phyloP scores from a whole-genome alignment of 1,140 invertebrate species.

The Acromyrmex heyeri region DNA sequence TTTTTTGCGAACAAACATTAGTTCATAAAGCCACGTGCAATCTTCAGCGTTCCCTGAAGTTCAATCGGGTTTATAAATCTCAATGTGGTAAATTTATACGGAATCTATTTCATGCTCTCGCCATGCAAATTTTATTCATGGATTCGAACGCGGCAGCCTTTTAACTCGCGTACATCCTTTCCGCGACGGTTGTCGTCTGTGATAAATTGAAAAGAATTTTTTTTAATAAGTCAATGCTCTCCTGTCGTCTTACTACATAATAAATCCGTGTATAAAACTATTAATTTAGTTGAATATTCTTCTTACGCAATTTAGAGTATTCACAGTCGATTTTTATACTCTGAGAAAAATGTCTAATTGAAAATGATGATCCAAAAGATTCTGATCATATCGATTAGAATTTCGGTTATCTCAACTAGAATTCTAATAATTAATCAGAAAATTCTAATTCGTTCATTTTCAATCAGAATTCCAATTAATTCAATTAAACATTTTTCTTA shows the following conservation, averaged over 20 bases:
- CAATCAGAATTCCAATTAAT: too few species aligned
- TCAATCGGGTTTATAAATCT: slow-evolving; percentile 29
- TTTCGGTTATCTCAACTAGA: too few species aligned
- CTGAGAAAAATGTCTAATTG: too few species aligned
- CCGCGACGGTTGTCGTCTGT: background rate
- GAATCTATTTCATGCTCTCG: slow-evolving; percentile 39
- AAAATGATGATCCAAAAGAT: background rate
- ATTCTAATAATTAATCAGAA: too few species aligned
- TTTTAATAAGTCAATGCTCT: slow-evolving; percentile 7
- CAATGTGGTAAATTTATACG: background rate
- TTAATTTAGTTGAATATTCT: background rate
- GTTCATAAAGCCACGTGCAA: background rate
- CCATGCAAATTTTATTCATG: slow-evolving; percentile 56
- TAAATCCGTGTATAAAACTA: background rate
- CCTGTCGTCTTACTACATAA: background rate
- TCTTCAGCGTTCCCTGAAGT: background rate
- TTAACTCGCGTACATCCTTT: slow-evolving; percentile 18
- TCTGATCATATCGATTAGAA: too few species aligned
- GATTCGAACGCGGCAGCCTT: slow-evolving; percentile 27
- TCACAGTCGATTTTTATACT: too few species aligned
- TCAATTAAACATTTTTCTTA: too few species aligned
- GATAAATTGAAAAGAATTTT: slow-evolving; percentile 42
- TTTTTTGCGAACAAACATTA: slow-evolving; percentile 1
- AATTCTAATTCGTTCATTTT: too few species aligned
- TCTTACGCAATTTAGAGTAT: background rate